Evolutionary conservation across 2,888 invertebrate genomes (phyloP), one percentile per base, ranked within the genome.

Genomic region (Selenia dentaria): DNA sequence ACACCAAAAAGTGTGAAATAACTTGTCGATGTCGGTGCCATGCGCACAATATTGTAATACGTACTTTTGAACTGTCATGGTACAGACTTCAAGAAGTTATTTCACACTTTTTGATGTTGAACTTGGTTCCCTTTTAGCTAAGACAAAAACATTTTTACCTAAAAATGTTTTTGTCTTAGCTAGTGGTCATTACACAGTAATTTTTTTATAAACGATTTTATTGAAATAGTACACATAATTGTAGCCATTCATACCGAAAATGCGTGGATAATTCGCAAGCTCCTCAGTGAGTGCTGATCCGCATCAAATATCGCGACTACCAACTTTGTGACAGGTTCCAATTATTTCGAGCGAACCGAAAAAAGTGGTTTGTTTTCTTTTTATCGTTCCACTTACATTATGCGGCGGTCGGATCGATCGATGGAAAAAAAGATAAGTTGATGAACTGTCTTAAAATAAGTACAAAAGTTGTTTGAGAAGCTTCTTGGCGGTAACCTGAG

Each of bases 401-500:
- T 33, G 9, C 34, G 34, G 12, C 37, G 37, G 38, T 40, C 43
- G 42, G 41, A 50, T 38, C 41, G 43, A 31, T 56, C 50, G 48
- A 50, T 50, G 49, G 50, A 51, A 70, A 54, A 50, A 35, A 34
- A 53, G 10, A 47, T 28, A 59, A 51, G 46, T 73, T 74, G 75
- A 74, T 75, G 73, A 77, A 74, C 75, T 75, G 67, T 78, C 68
- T 70, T 60, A 48, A 67, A 72, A 76, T 73, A 75, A 78, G 66
- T 79, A 75, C 73, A 74, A 79, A 72, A 70, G 54, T 48, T 58
- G 62, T 62, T 44, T 62, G 65, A 65, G 67, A 63, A 71, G 69
- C 67, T 59, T 62, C 61, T 57, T 61, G 65, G 61, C 58, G 67
- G 82, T 83, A 83, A 83, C 79, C 70, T 62, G 79, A 83, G 79